Evolutionary conservation across 2,888 invertebrate genomes (phyloP).

Genomic region (Thalpophila matura): DNA sequence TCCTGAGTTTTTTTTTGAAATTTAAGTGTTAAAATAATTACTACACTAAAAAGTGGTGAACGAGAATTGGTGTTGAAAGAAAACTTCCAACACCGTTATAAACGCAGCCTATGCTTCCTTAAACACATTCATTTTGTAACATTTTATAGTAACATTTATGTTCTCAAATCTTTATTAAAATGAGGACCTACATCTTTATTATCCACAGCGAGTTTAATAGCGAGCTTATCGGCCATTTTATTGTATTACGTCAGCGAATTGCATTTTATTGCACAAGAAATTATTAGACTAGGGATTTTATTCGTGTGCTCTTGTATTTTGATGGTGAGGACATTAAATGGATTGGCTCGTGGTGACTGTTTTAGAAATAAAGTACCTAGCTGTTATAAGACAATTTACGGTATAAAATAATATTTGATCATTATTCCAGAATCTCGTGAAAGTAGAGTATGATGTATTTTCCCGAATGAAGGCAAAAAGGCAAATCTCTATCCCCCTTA

Average conservation of each 20-base stretch:
- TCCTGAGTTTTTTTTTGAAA: no score
- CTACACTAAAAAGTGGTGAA: no score
- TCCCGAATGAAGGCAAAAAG: no score
- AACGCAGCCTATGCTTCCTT: not conserved
- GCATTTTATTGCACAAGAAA: slow-evolving; percentile 52
- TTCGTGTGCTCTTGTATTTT: slow-evolving; percentile 7
- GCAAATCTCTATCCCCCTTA: slow-evolving; percentile 8
- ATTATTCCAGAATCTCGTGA: no score
- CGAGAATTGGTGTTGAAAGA: no score
- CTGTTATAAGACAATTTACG: no score
- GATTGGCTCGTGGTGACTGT: not conserved
- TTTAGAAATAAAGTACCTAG: no score
- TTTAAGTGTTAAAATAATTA: no score
- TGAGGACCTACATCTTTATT: slow-evolving; percentile 38
- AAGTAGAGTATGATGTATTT: no score
- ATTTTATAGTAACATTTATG: slow-evolving; percentile 37
- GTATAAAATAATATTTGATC: no score
- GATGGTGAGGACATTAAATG: not conserved
- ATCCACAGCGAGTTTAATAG: slow-evolving; percentile 29
- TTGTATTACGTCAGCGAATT: slow-evolving; percentile 58
- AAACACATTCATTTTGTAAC: slow-evolving; percentile 7
- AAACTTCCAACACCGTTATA: no score
- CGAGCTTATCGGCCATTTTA: slow-evolving; percentile 51
- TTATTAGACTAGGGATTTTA: slow-evolving; percentile 42
- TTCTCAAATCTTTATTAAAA: slow-evolving; percentile 44